Percentiles rank a stretch among this genome's conserved stretches.
Evolutionary conservation across 2,888 invertebrate genomes (phyloP).

Genomic region (Stenodema calcarata): DNA sequence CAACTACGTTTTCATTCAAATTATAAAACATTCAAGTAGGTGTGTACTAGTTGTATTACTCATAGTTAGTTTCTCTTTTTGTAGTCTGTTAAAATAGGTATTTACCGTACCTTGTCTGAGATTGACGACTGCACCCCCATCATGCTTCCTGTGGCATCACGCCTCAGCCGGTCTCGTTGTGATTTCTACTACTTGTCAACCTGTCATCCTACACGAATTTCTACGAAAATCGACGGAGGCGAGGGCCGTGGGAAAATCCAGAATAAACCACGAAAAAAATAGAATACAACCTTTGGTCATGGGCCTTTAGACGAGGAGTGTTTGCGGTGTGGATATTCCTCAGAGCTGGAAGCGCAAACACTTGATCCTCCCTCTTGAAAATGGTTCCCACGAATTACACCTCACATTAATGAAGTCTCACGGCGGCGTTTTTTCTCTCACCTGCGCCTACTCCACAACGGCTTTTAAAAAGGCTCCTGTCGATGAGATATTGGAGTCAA

Average conservation of each 20-base stretch:
- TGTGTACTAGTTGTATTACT: too few relatives aligned
- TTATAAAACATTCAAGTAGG: too few relatives aligned
- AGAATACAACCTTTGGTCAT: background rate
- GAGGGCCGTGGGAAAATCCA: background rate
- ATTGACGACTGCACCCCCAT: too few relatives aligned
- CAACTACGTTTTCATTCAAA: too few relatives aligned
- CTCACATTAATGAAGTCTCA: conserved; percentile 29
- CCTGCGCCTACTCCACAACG: background rate
- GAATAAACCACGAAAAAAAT: background rate
- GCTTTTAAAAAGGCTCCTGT: background rate
- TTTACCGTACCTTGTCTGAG: too few relatives aligned
- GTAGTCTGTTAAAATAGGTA: too few relatives aligned
- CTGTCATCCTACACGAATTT: background rate
- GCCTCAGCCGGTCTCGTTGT: too few relatives aligned
- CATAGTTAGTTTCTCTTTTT: too few relatives aligned
- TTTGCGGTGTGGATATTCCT: conserved; percentile 23
- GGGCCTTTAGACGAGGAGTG: background rate
- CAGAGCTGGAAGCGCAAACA: conserved; percentile 28
- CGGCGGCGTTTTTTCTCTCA: background rate
- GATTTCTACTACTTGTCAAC: too few relatives aligned
- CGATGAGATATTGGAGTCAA: background rate
- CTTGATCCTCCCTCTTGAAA: background rate
- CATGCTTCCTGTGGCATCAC: too few relatives aligned
- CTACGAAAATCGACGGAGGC: background rate
- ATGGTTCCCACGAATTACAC: conserved; percentile 16